Evolutionary conservation across 2,888 invertebrate species (phyloP), one percentile per base, ranked within the genome.

Genomic region (Diabrotica balteata): DNA sequence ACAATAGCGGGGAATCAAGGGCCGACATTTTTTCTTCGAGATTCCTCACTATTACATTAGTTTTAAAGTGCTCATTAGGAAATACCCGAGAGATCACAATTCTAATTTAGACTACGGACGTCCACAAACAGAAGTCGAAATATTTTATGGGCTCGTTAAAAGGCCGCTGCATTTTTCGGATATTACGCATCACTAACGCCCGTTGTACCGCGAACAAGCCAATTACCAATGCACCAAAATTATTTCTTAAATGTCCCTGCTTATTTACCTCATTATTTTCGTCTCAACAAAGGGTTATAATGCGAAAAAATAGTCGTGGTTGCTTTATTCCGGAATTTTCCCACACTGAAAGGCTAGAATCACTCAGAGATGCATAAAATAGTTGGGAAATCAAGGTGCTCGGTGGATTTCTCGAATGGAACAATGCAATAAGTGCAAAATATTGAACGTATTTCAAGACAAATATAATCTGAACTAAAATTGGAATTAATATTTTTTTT

Each of bases 61-160:
- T 68, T 60, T 63, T 61, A 71, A 67, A 69, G 67, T 67, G 65
- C 77, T 77, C 76, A 77, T 77, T 77, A 76, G 72, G 75, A 74
- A 76, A 77, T 77, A 76, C 75, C 68, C 74, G 67, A 63, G 50
- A 55, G 50, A 63, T 47, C 63, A 44, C 22, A 44, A 68, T 70
- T 74, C 73, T 76, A 75, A 75, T 73, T 76, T 69, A 70, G 71
- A 45, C 64, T 58, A 64, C 64, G 63, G 52, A 9, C 52, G 43
- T 52, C 17, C 68, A 67, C 70, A 67, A 70, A 63, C 67, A 66
- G 71, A 69, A 69, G 70, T 66, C 62, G 66, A 67, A 68, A 72
- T 72, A 73, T 73, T 72, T 75, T 73, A 75, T 73, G 73, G 70
- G 66, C 73, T 75, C 72, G 74, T 77, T 75, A 72, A 68, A 73